Conservation (phyloP, 2,113 vertebrate species). For the Xiphophorus maculatus region DNA sequence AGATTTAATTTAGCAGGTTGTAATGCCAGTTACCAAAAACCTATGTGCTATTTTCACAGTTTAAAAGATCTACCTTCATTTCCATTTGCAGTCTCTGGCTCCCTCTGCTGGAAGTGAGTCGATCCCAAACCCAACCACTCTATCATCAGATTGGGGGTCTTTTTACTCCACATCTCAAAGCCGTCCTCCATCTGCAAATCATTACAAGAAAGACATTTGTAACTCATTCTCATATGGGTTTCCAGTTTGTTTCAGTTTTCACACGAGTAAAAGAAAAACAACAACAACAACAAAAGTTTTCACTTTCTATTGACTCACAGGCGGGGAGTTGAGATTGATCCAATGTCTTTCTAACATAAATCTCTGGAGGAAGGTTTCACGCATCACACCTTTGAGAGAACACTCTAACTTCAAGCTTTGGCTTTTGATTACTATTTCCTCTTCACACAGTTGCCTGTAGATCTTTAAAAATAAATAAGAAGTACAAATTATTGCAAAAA, state of each 20-base stretch:
- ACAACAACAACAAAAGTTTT: background rate
- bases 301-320: conserved; percentile 58
- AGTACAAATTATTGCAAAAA: background rate
- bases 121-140: conserved; percentile 88
- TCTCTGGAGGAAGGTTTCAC: conserved; percentile 73
- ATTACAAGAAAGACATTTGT: conserved; percentile 4
- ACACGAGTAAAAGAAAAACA: background rate
- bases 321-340: conserved; percentile 70
- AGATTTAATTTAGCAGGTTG: background rate
- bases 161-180: conserved; percentile 28
- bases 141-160: conserved; percentile 77
- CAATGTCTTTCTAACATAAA: conserved; percentile 82
- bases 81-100: conserved; percentile 55
- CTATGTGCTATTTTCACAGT: background rate
- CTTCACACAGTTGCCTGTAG: conserved; percentile 68
- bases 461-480: conserved; percentile 73
- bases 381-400: conserved; percentile 79
- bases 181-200: conserved; percentile 66
- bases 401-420: conserved; percentile 76
- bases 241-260: background rate
- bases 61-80: conserved; percentile 74
- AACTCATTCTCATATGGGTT: background rate
- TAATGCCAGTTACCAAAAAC: background rate
- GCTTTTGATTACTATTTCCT: conserved; percentile 67
- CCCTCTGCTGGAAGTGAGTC: conserved; percentile 71